phyloP scores from a whole-genome alignment of 2,888 invertebrate species.

The Globia sparganii region DNA sequence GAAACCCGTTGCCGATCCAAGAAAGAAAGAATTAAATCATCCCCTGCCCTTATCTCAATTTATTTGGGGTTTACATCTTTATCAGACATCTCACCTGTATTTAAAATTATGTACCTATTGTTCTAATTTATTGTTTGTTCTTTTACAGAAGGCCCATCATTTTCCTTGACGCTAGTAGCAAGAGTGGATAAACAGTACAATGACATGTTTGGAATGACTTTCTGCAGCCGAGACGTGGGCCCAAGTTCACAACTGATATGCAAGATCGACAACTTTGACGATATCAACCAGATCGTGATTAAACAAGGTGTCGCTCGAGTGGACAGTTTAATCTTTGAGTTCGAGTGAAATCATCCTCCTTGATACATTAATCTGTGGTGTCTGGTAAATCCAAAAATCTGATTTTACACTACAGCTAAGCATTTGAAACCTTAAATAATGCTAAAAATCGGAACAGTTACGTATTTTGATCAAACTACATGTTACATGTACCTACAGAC shows the following conservation, averaged over 20 bases:
- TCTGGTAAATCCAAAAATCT: neutral
- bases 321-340: conserved; percentile 60
- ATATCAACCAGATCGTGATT: conserved; percentile 60
- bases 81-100: neutral
- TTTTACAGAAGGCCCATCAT: conserved; percentile 40
- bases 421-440: neutral
- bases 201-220: conserved; percentile 48
- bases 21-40: neutral
- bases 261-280: conserved; percentile 46
- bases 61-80: neutral
- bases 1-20: neutral
- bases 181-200: neutral
- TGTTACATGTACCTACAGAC: neutral
- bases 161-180: conserved; percentile 55
- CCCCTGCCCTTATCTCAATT: neutral
- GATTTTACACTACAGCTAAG: neutral
- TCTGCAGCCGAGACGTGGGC: conserved; percentile 40
- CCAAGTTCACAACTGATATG: conserved; percentile 45
- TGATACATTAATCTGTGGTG: neutral
- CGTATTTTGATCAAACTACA: neutral
- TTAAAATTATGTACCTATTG: neutral
- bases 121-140: conserved; percentile 25
- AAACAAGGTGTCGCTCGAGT: conserved; percentile 62
- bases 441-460: neutral
- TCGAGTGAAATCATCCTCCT: conserved; percentile 1